phyloP scores from a whole-genome alignment of 2,797 vertebrate genomes.

The Danio tinwini region DNA sequence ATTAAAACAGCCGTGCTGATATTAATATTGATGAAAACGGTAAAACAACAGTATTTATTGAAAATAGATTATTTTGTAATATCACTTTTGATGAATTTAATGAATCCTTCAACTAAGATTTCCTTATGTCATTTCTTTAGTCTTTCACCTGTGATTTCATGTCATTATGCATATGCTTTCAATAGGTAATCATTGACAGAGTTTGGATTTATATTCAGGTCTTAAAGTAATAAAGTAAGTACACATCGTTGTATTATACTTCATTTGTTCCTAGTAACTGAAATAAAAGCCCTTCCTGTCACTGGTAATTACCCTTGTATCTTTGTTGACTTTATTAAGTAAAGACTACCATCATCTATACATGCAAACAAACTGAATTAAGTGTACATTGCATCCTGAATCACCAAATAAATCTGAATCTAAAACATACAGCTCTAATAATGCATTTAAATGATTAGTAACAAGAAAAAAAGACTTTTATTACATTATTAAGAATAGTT shows the following conservation, averaged over 20 bases:
- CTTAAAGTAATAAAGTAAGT: neutral
- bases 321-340: neutral
- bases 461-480: constrained; percentile 61
- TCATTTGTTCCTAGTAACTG: neutral
- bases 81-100: neutral
- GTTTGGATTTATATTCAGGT: neutral
- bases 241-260: neutral
- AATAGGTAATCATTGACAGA: neutral
- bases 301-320: neutral
- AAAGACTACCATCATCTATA: neutral
- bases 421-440: neutral
- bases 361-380: neutral
- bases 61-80: neutral
- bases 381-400: neutral
- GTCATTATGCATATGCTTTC: neutral
- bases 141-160: neutral
- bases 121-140: no score
- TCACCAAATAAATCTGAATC: neutral
- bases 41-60: neutral
- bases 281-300: neutral
- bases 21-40: neutral
- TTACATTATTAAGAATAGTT: constrained; percentile 65
- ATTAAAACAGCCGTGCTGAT: neutral
- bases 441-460: neutral
- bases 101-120: no score